Evolutionary conservation across 2,888 invertebrate species (phyloP).

Genomic region (Xylota sylvarum): DNA sequence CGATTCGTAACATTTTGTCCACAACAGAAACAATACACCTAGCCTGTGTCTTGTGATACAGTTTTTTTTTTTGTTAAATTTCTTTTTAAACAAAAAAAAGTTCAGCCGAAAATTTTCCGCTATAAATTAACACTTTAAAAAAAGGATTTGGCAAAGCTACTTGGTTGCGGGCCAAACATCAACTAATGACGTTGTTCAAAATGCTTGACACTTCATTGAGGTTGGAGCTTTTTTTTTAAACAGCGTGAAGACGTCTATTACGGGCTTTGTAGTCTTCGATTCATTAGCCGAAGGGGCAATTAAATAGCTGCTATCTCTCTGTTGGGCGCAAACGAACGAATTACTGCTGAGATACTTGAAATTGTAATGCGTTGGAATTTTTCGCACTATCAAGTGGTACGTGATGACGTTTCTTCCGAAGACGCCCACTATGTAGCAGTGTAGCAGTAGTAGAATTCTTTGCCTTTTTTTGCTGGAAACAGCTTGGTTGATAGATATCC

Average conservation of each 20-base stretch:
- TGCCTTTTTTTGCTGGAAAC: not conserved
- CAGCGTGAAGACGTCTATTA: not conserved
- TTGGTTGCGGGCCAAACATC: conserved; percentile 17
- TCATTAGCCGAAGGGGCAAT: conserved; percentile 1
- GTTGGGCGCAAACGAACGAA: not conserved
- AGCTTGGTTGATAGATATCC: conserved; percentile 1
- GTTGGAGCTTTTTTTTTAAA: not conserved
- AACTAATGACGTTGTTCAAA: conserved; percentile 33
- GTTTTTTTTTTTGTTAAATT: not conserved
- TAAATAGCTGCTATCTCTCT: not conserved
- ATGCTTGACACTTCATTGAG: conserved; percentile 17
- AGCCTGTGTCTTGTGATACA: conserved; percentile 7
- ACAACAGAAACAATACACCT: not conserved
- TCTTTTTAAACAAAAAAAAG: conserved; percentile 5
- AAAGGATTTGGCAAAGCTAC: conserved; percentile 33
- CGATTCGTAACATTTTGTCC: conserved; percentile 19
- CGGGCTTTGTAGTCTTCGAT: conserved; percentile 8
- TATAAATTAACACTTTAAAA: conserved; percentile 33
- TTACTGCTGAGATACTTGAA: conserved; percentile 16
- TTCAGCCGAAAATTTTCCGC: conserved; percentile 38
- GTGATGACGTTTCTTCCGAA: conserved; percentile 29
- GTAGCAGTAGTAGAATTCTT: not conserved
- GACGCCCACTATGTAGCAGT: conserved; percentile 4
- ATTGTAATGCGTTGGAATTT: conserved; percentile 49
- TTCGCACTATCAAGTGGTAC: conserved; percentile 39